These are phyloP conservation scores for Rhagoletis zephyria DNA, from an alignment of 1,140 invertebrate genomes.

Conservation along the genomic window DNA sequence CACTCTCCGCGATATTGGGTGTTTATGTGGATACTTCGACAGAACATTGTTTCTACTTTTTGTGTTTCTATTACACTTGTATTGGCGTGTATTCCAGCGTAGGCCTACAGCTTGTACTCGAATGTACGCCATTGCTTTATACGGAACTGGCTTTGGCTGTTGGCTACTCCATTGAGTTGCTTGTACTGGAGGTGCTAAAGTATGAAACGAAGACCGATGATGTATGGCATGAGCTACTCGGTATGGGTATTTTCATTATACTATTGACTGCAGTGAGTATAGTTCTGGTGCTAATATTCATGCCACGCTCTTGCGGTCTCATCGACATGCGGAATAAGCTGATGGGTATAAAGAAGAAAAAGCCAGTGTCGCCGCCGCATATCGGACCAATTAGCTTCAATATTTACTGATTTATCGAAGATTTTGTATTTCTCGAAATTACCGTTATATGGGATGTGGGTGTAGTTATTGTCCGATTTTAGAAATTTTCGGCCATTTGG, in stretches of 20 bases:
- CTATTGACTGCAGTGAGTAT: slow-evolving; percentile 61
- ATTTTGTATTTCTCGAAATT: no score
- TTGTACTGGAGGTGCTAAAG: slow-evolving; percentile 62
- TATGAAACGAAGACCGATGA: slow-evolving; percentile 61
- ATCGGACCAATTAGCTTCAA: no score
- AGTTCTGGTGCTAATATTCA: slow-evolving; percentile 61
- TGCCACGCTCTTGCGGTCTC: slow-evolving; percentile 63
- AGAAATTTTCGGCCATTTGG: no score
- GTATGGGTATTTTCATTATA: slow-evolving; percentile 60
- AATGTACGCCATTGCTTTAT: slow-evolving; percentile 68
- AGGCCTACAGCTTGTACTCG: slow-evolving; percentile 64
- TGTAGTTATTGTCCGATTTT: no score
- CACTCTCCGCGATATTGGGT: slow-evolving; percentile 64
- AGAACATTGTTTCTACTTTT: slow-evolving; percentile 66
- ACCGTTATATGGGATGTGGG: no score
- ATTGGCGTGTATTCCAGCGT: slow-evolving; percentile 67
- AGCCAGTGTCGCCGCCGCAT: slow-evolving; percentile 52
- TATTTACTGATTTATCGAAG: no score
- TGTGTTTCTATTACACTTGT: slow-evolving; percentile 65
- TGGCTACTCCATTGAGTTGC: slow-evolving; percentile 62
- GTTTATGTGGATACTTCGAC: slow-evolving; percentile 65
- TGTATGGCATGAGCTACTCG: slow-evolving; percentile 60
- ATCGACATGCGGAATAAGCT: slow-evolving; percentile 68
- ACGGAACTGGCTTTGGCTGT: slow-evolving; percentile 63
- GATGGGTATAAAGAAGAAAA: slow-evolving; percentile 62